Evolutionary conservation across 2,113 vertebrate species (phyloP), one percentile per base, ranked within the genome.

Genomic region (Chelonoidis abingdonii): DNA sequence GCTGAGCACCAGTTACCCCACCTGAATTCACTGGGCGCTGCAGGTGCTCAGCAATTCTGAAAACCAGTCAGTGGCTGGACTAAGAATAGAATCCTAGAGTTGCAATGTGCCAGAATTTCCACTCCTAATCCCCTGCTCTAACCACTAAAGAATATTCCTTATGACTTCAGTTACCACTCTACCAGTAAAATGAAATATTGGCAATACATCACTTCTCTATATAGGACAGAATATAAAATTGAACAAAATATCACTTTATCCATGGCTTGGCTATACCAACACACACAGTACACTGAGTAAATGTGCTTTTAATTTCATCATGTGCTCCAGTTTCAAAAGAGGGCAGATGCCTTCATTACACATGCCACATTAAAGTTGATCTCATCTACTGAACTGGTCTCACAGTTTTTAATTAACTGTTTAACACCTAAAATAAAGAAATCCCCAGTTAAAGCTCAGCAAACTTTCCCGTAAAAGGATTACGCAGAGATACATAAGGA

Each of bases 11-110:
- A 35, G 14, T 65, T 65, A 65, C 62, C n/a, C 31, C 29, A 65
- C 10, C 22, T 0, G 0, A 21, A 12, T 27, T 87, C 65, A 87
- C 0, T 3, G 65, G 10, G 57, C 0, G 29, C 2, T 38, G 6
- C 2, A 27, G 31, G 38, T 31, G 25, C 62, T 35, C 1, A 0
- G 72, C 62, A 8, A 4, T 65, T 65, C 78, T 54, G 47, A n/a
- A 91, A 93, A 79, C 8, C 25, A 2, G 3, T 6, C 69, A 27
- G 2, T 0, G 2, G 38, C 5, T 38, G 75, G 86, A 19, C 5
- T 52, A 72, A 72, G 62, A 54, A 5, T 49, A 56, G 62, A 22
- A 19, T 44, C 86, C 49, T 52, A 89, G 84, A 86, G 53, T 62
- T 92, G 85, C 13, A 10, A 1, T 1, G 24, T 25, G 21, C 21